Base-by-base conservation (phyloP, 1,140 invertebrate species). In the Notospermus geniculatus region DNA sequence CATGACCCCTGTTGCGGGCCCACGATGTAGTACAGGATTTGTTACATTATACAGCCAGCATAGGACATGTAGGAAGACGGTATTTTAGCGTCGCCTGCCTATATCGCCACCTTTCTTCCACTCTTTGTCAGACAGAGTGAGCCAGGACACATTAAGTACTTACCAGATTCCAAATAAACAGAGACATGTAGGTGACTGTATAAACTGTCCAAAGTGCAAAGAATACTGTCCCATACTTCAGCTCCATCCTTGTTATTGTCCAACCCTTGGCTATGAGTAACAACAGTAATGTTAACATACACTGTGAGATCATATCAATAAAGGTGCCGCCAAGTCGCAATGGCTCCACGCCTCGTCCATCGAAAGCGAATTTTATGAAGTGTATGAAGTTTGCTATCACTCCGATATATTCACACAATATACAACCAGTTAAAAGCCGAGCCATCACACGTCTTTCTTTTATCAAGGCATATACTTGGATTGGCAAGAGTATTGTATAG, bases 141-240 rank as follows among this genome's bases (percentile, higher is more conserved):
- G 15, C 17, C n/a, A 4, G 15, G 25, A 2, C 22, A 13, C 23
- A 28, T 22, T 1, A 55, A n/a, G 11, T 11, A 77, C 86, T 87
- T 84, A 97, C 94, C 86, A 91, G 89, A 84, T 95, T 95, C 92
- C 94, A 97, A 57, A 95, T 88, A 82, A 96, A 98, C 1, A 98
- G 84, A 41, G 96, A 82, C 73, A 95, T 89, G 78, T 96, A 92
- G 30, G 95, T 88, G 62, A 93, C 85, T 53, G 92, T 90, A 80
- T 97, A 97, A 63, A 91, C 86, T 67, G 92, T 84, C 93, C 94
- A 97, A 67, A 97, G 89, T 27, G 89, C 86, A 83, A 96, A 92
- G 15, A 98, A 86, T 36, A 95, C 81, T 36, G 86, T 88, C 82
- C 90, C 94, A 84, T 89, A 90, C 62, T 88, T 89, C 41, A 97